These are phyloP conservation scores for Campoletis raptor DNA, from an alignment of 2,888 invertebrate species.

Conservation along the genomic window DNA sequence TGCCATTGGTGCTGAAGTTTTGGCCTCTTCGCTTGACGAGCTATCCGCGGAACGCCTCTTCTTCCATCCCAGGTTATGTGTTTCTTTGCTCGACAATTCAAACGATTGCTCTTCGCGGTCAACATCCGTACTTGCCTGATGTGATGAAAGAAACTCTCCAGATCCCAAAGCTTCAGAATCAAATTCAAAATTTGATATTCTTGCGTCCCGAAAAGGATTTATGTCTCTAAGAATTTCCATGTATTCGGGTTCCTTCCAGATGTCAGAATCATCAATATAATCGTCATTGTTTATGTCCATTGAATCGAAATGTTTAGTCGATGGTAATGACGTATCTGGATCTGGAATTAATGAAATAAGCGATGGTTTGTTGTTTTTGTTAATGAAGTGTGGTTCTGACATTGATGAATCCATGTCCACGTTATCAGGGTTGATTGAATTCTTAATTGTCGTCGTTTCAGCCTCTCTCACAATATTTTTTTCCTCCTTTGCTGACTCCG, in stretches of 20 bases:
- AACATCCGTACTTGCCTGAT: background rate
- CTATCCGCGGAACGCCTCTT: conserved; percentile 1
- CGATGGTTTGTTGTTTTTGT: background rate
- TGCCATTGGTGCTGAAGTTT: background rate
- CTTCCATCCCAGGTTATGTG: background rate
- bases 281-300: conserved; percentile 1
- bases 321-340: background rate
- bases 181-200: background rate
- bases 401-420: background rate
- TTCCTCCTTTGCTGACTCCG: conserved; percentile 12
- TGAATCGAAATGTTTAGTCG: background rate
- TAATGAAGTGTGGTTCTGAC: background rate
- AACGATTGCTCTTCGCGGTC: background rate
- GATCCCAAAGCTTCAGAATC: conserved; percentile 14
- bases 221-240: background rate
- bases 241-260: background rate
- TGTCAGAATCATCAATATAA: background rate
- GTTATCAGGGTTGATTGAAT: background rate
- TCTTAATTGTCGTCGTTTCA: background rate
- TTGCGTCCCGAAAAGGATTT: background rate
- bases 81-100: conserved; percentile 13
- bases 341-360: background rate
- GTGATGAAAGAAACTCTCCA: background rate
- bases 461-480: background rate
- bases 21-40: conserved; percentile 47